phyloP scores from a whole-genome alignment of 2,888 invertebrate genomes.

The Amiota minor region DNA sequence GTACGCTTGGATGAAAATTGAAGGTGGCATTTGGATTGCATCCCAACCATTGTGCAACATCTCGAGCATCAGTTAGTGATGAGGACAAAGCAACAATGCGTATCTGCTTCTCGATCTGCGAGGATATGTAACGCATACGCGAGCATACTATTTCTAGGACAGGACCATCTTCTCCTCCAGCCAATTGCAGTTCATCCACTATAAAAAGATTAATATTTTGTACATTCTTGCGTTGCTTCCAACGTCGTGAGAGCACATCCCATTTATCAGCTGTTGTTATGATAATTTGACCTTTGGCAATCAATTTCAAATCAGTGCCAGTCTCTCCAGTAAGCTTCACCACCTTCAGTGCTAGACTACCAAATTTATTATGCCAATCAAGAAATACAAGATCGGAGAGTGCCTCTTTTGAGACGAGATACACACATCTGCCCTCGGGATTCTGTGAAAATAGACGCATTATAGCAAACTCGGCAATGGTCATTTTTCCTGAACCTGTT shows the following conservation, averaged over 20 bases:
- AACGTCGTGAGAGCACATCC: slow-evolving; percentile 97
- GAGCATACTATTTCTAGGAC: slow-evolving; percentile 95
- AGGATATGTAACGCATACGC: slow-evolving; percentile 94
- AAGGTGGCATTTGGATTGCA: slow-evolving; percentile 94
- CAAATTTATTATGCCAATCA: slow-evolving; percentile 94
- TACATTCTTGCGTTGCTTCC: slow-evolving; percentile 99
- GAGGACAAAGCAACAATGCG: slow-evolving; percentile 95
- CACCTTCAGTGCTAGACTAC: slow-evolving; percentile 83
- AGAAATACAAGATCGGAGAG: slow-evolving; percentile 90
- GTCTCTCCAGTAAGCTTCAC: slow-evolving; percentile 97
- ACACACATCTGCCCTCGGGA: slow-evolving; percentile 89
- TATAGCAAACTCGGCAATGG: slow-evolving; percentile 96
- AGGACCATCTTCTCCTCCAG: slow-evolving; percentile 93
- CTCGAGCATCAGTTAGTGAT: slow-evolving; percentile 94
- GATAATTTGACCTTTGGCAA: slow-evolving; percentile 95
- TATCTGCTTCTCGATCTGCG: slow-evolving; percentile 91
- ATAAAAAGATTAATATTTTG: slow-evolving; percentile 97
- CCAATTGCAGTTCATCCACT: slow-evolving; percentile 94
- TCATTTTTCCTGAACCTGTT: slow-evolving; percentile 93
- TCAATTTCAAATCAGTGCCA: slow-evolving; percentile 93
- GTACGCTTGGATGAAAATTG: slow-evolving; percentile 98
- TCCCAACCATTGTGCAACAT: slow-evolving; percentile 96
- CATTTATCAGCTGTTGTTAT: slow-evolving; percentile 98
- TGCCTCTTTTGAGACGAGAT: slow-evolving; percentile 92
- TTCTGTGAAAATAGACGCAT: slow-evolving; percentile 86